Conservation (phyloP, 2,113 vertebrate species). For the Gymnarchus niloticus region DNA sequence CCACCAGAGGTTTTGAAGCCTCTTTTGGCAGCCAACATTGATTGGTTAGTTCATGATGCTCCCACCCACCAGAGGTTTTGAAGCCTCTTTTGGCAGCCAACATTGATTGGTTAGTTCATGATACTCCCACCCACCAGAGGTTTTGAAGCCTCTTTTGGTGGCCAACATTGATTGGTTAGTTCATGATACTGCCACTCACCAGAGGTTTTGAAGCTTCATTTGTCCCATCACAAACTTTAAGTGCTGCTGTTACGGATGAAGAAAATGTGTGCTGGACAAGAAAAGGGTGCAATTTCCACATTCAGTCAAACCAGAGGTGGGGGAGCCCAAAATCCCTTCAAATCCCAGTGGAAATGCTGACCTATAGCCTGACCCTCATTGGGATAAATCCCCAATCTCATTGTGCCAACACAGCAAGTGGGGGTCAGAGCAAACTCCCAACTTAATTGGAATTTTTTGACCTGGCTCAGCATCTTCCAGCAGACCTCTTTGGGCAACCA, state of each 20-base stretch:
- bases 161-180: too few relatives aligned
- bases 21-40: too few relatives aligned
- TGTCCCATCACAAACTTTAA: too few relatives aligned
- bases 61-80: too few relatives aligned
- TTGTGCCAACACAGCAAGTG: slow-evolving; percentile 30
- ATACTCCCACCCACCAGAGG: too few relatives aligned
- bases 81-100: too few relatives aligned
- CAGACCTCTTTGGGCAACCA: slow-evolving; percentile 17
- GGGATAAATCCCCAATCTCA: slow-evolving; percentile 30
- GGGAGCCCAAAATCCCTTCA: slow-evolving; percentile 27
- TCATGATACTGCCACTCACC: too few relatives aligned
- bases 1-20: too few relatives aligned
- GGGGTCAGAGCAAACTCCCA: slow-evolving; percentile 35
- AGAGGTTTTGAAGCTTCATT: too few relatives aligned
- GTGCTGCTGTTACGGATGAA: slow-evolving; percentile 25
- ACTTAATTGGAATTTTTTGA: slow-evolving; percentile 44
- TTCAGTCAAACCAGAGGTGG: slow-evolving; percentile 27
- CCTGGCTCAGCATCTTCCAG: slow-evolving; percentile 28
- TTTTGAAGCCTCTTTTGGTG: too few relatives aligned
- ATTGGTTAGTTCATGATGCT: too few relatives aligned
- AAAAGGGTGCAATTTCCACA: slow-evolving; percentile 24
- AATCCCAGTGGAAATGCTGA: slow-evolving; percentile 30
- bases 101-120: too few relatives aligned
- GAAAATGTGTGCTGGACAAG: slow-evolving; percentile 11
- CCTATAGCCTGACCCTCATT: slow-evolving; percentile 35